Evolutionary conservation across 2,113 vertebrate genomes (phyloP).

Genomic region (Murina feae): DNA sequence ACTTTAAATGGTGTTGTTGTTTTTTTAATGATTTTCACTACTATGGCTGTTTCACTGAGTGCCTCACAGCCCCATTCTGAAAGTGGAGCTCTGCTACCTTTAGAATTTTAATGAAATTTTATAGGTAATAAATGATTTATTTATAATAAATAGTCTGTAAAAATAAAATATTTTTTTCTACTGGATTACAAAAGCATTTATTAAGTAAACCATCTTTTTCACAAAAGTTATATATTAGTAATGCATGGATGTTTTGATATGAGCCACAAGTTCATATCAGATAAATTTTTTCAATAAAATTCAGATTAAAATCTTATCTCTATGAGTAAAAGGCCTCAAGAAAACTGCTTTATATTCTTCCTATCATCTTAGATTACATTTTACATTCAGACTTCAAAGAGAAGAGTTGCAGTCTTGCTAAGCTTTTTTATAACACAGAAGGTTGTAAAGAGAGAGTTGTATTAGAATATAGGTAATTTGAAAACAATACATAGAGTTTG

Average conservation of each 20-base stretch:
- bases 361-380: conserved; percentile 9
- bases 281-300: conserved; percentile 16
- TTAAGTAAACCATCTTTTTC: conserved; percentile 18
- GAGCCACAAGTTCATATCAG: not conserved
- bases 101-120: conserved; percentile 2
- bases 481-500: not conserved
- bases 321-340: not conserved
- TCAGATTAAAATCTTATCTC: conserved; percentile 26
- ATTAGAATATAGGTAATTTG: not conserved
- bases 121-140: not conserved
- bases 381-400: conserved; percentile 18
- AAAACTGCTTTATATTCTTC: not conserved
- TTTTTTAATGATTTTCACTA: not conserved
- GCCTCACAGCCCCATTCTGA: not conserved
- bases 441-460: not conserved
- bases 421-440: not conserved
- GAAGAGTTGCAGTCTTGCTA: not conserved
- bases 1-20: not conserved
- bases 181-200: not conserved
- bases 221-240: conserved; percentile 5
- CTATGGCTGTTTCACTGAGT: not conserved
- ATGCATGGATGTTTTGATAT: not conserved
- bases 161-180: not conserved
- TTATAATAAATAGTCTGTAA: not conserved
- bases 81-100: not conserved